Evolutionary conservation across 2,113 vertebrate genomes (phyloP), one percentile per base, ranked within the genome.

Genomic region (Dipodomys merriami): DNA sequence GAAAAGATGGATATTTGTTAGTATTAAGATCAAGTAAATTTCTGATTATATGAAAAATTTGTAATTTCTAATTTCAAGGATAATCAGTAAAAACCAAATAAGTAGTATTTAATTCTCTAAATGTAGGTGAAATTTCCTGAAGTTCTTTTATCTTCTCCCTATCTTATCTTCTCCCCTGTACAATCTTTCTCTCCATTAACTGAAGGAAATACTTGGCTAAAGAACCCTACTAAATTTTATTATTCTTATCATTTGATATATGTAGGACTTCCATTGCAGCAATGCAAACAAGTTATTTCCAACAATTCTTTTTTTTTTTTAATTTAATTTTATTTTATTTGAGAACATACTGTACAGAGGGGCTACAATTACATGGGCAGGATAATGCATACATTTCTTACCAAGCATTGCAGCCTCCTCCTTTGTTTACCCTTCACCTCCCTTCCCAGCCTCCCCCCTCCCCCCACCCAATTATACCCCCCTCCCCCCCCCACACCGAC

Each of bases 31-130:
- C 25, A 5, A 29, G 20, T 44, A 74, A 90, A 86, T 71, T 79
- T 49, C 15, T 81, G 53, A 81, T 39, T 39, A 39, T 39, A 39
- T 39, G 39, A 39, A 39, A 39, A 39, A 6, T 39, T 39, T 39
- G 39, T 6, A 39, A 92, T 77, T 90, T 13, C 35, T 30, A 35
- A 13, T 79, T 88, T 83, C 3, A 44, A 16, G 35, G 30, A 90
- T 44, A 86, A 91, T 86, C 72, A 83, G 27, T 93, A 5, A n/a
- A 30, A 85, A 73, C 60, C 71, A 92, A 86, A 29, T 95, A 86
- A 91, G 15, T 10, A 30, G 46, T 88, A 77, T 80, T 88, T 90
- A 81, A 85, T 74, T 80, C 5, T 68, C n/a, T 16, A 44, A 86
- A 89, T 23, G 84, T 27, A 88, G 13, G 29, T 79, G 13, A 62